Percentiles rank a stretch among this genome's conserved stretches.
Conservation (phyloP, 2,113 vertebrate species). For the Petaurus breviceps region DNA sequence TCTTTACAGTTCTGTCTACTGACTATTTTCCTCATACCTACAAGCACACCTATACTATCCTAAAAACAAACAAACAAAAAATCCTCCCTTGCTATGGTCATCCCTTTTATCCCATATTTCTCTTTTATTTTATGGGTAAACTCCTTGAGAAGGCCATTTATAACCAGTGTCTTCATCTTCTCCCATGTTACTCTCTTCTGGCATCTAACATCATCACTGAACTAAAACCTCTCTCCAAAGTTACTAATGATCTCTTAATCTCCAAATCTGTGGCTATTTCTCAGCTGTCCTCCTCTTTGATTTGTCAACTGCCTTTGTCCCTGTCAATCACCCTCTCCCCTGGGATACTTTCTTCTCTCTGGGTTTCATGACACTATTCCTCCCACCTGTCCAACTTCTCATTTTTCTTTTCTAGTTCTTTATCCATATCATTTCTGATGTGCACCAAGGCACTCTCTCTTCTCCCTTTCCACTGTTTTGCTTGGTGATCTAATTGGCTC, state of each 20-base stretch:
- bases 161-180: not conserved
- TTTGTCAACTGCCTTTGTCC: not conserved
- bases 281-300: constrained; percentile 2
- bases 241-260: not conserved
- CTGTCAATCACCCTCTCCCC: not conserved
- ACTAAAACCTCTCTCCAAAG: not conserved
- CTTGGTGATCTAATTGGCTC: not conserved
- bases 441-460: not conserved
- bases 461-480: not conserved
- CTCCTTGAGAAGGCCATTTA: not conserved
- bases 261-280: not conserved
- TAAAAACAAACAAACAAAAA: no score
- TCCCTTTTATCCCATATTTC: not conserved
- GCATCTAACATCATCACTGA: constrained; percentile 1
- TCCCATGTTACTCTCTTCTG: not conserved
- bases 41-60: not conserved
- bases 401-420: not conserved
- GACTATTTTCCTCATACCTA: not conserved
- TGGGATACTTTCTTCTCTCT: not conserved
- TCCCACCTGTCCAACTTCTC: not conserved
- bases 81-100: no score
- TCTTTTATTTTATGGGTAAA: not conserved
- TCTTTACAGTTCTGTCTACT: not conserved
- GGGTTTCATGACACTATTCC: not conserved
- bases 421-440: not conserved